Percentiles rank a stretch among this genome's conserved stretches.
Conservation (phyloP, 2,888 invertebrate genomes). For the Dioctria linearis region DNA sequence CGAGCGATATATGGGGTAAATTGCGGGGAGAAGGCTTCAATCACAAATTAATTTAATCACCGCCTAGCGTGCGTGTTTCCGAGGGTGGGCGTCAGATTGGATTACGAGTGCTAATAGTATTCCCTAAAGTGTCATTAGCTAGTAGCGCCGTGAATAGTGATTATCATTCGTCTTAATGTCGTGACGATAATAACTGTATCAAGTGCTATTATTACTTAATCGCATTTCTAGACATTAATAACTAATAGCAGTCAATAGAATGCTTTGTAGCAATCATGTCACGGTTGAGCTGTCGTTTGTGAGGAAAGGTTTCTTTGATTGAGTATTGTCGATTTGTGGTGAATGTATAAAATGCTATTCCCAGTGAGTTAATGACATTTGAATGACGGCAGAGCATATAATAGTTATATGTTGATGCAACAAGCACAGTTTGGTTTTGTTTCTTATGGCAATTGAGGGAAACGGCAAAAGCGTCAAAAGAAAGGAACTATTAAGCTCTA, state of each 20-base stretch:
- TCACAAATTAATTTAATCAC: conserved; percentile 11
- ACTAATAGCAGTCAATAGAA: conserved; percentile 1
- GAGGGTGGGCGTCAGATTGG: background rate
- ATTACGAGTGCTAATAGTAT: conserved; percentile 10
- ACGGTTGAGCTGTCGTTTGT: too few relatives aligned
- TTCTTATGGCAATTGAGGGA: too few relatives aligned
- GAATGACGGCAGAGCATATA: too few relatives aligned
- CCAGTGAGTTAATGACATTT: too few relatives aligned
- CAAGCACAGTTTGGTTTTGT: too few relatives aligned
- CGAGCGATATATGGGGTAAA: background rate
- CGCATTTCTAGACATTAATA: background rate
- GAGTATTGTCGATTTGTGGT: too few relatives aligned
- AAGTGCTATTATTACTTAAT: background rate
- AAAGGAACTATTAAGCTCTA: too few relatives aligned
- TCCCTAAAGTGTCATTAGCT: conserved; percentile 7
- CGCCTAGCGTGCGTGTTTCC: background rate
- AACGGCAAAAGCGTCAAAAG: too few relatives aligned
- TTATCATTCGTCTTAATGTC: conserved; percentile 2
- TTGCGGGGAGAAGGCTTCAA: background rate
- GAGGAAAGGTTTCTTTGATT: too few relatives aligned
- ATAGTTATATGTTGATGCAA: too few relatives aligned
- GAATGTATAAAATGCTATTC: too few relatives aligned
- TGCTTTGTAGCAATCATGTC: background rate
- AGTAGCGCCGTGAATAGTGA: background rate
- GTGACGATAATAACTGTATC: conserved; percentile 1